Conservation (phyloP, 2,888 invertebrate genomes). For the Spilarctia lutea region DNA sequence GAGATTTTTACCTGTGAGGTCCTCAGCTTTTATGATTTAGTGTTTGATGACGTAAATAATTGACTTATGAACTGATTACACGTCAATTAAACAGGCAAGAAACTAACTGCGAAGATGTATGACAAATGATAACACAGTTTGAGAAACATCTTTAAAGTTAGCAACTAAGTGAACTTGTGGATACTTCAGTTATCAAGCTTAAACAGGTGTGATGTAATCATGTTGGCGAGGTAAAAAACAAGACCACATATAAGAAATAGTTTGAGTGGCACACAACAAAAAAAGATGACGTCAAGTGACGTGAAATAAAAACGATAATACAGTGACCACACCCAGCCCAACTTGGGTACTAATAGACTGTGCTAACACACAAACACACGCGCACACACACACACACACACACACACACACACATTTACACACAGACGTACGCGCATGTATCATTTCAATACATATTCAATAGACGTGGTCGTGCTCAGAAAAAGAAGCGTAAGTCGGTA, state of each 20-base stretch:
- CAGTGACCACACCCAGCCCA: conserved; percentile 11
- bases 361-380: conserved; percentile 20
- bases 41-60: no score
- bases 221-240: not conserved
- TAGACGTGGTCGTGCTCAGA: conserved; percentile 49
- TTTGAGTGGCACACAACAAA: conserved; percentile 14
- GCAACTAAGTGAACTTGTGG: not conserved
- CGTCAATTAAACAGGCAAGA: no score
- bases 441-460: conserved; percentile 44
- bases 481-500: conserved; percentile 73
- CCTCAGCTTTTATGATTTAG: no score
- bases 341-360: conserved; percentile 18
- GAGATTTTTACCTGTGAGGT: no score
- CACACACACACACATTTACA: no score
- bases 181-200: not conserved
- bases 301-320: conserved; percentile 15
- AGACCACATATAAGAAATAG: conserved; percentile 7
- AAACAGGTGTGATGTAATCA: not conserved
- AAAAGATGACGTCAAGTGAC: conserved; percentile 14
- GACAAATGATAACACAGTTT: not conserved
- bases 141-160: not conserved
- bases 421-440: conserved; percentile 14
- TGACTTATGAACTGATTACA: not conserved
- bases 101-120: no score
- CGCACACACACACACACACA: conserved; percentile 2